Percentiles rank a stretch among this genome's conserved stretches.
Conservation (phyloP, 2,113 vertebrate species). For the Tetrao urogallus region DNA sequence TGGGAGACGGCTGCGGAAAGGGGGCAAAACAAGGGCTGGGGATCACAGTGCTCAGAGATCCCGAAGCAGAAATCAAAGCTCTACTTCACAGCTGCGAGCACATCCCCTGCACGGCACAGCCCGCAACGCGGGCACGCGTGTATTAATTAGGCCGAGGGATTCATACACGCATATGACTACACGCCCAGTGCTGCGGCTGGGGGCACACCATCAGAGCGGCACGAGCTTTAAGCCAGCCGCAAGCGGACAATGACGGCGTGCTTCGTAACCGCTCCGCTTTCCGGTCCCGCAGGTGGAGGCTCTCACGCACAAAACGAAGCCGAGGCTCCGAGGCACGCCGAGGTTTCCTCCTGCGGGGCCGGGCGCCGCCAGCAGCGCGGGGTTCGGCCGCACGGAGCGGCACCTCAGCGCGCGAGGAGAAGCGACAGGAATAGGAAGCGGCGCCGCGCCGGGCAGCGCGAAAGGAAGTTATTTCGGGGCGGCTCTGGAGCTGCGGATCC, state of each 20-base stretch:
- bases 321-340: background rate
- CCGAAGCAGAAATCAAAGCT: background rate
- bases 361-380: no score
- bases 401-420: background rate
- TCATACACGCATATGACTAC: background rate
- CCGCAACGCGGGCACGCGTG: background rate
- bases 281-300: background rate
- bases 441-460: background rate
- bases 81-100: background rate
- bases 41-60: rapidly evolving
- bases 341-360: background rate
- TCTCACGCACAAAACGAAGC: background rate
- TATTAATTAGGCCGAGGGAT: background rate
- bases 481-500: background rate
- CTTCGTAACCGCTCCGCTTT: background rate
- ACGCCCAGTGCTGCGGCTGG: background rate
- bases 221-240: background rate
- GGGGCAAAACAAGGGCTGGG: rapidly evolving
- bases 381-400: background rate
- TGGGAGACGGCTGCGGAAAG: background rate
- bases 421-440: slow-evolving; percentile 40
- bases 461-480: background rate
- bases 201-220: no score
- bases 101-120: background rate
- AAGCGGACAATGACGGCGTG: background rate